Evolutionary conservation across 2,113 vertebrate genomes (phyloP), one percentile per base, ranked within the genome.

Genomic region (Maccullochella peelii): DNA sequence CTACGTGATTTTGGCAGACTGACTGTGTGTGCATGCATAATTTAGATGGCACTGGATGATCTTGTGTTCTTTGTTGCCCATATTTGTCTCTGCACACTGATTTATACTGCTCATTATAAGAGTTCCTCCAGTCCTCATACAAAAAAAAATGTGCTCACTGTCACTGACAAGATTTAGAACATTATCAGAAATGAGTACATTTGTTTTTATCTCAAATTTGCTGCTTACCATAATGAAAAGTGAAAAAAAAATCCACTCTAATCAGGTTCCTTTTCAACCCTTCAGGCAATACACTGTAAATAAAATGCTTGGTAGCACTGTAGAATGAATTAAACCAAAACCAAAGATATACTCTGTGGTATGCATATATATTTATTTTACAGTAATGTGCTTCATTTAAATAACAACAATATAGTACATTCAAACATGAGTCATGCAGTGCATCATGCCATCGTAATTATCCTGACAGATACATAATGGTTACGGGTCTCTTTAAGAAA

Each of bases 21-120:
- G 25, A 47, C 27, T 55, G 21, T 36, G 52, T 44, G 20, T 65
- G 33, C 25, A 16, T 68, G 62, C 42, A 49, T 62, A 36, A 54
- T 83, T 76, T 15, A 70, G 8, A 63, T 69, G 65, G 11, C 18
- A 25, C 18, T 52, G 30, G 72, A 62, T 75, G 40, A 68, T 58
- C 18, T 12, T 68, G 57, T 54, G 67, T 54, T 30, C 33, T 62
- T 21, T 63, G 57, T 72, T 42, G 42, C 15, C 2, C 10, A 49
- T 61, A 33, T 18, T 21, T 25, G 38, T 33, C 7, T 79, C n/a
- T 70, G 25, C 52, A 49, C 20, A 36, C 52, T 68, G 54, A 52
- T 55, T 70, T 50, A 25, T 9, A 62, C 18, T 44, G n/a, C 16
- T 30, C 16, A 58, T 59, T 30, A 59, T 44, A 58, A 30, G n/a